A percentile compares a stretch with the other conserved stretches of the same genome.
phyloP scores from a whole-genome alignment of 2,113 vertebrate species.

The Platycercus adscitus region DNA sequence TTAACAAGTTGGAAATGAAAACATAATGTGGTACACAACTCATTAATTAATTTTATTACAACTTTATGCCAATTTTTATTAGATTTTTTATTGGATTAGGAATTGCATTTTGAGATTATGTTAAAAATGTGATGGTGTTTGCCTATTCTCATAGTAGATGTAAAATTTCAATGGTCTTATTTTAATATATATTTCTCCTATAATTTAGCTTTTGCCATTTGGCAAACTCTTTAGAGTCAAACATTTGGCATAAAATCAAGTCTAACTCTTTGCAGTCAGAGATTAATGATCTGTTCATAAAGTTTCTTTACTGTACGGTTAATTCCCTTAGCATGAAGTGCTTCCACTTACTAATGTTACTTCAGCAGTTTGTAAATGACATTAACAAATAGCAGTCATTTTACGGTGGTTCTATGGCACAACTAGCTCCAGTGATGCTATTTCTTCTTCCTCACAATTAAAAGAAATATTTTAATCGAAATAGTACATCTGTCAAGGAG shows the following conservation, averaged over 20 bases:
- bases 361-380: constrained; percentile 46
- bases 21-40: constrained; percentile 4
- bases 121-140: constrained; percentile 22
- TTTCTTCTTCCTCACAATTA: background rate
- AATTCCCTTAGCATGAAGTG: constrained; percentile 38
- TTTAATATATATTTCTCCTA: constrained; percentile 39
- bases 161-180: constrained; percentile 48
- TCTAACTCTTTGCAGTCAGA: constrained; percentile 33
- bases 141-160: constrained; percentile 37
- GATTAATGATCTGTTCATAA: constrained; percentile 53
- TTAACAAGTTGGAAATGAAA: constrained; percentile 57
- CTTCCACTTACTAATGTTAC: constrained; percentile 42
- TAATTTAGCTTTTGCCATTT: constrained; percentile 39
- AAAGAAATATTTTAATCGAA: constrained; percentile 36
- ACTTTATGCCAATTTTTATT: constrained; percentile 42
- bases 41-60: constrained; percentile 52
- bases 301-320: constrained; percentile 37
- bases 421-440: background rate
- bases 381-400: constrained; percentile 27
- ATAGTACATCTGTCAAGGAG: constrained; percentile 5
- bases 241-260: constrained; percentile 49
- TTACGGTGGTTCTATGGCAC: background rate
- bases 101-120: constrained; percentile 38
- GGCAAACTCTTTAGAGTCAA: constrained; percentile 20
- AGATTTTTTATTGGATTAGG: constrained; percentile 42